Evolutionary conservation across 1,140 invertebrate genomes (phyloP), one percentile per base, ranked within the genome.

Genomic region (Heliconius eleuchia): DNA sequence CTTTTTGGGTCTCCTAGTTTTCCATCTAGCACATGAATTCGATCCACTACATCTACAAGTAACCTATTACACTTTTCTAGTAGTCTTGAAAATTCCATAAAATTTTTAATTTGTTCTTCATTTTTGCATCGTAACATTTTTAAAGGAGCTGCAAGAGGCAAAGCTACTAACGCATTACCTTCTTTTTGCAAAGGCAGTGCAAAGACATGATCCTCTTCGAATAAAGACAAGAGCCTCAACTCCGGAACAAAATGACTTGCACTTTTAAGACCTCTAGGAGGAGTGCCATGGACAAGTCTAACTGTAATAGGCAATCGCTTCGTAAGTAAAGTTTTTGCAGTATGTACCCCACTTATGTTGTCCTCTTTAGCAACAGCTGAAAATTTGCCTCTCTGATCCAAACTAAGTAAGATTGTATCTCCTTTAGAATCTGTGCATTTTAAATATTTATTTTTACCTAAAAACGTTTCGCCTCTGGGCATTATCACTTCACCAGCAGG

Each of bases 341-440:
- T 97, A 91, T 98, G 98, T 18, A 99, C 98, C 8, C 98, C 98
- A 88, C 98, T 98, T 81, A 99, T 98, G 92, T 98, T 98, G 85
- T 98, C 98, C 91, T 98, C 97, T 87, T 97, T 96, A 46, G 98
- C 98, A 34, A 99, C 95, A 1, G 97, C 97, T 84, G 98, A 99
- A 94, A 99, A 99, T 86, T 97, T 97, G 9, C 97, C 98, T 87
- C 97, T 96, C 89, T 98, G 97, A 83, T 99, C 98, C 88, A 98
- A 95, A 71, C 96, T 96, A 74, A 99, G 94, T 84, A 98, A 96
- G 4, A 99, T 95, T 85, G 96, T 97, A 87, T 98, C 97, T 34
- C 98, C 98, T 87, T 97, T 97, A 16, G 96, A 96, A 90, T 99
- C 98, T 1, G 97, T 95, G 94, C 98, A 99, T 77, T 98, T 97